phyloP scores from a whole-genome alignment of 2,113 vertebrate species.

The Oryzias melastigma region DNA sequence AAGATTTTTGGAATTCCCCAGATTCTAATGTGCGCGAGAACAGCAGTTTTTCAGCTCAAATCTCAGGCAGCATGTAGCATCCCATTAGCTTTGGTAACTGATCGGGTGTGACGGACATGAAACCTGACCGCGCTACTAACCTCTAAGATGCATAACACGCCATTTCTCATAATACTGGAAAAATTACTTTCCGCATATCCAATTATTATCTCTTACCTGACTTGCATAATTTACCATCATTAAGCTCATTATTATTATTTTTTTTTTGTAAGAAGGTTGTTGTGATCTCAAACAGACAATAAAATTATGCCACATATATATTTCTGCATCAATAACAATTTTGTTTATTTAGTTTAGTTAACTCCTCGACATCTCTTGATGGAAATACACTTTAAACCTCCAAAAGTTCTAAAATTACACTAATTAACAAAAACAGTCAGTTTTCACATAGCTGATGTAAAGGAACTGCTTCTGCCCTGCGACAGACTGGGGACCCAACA shows the following conservation, averaged over 20 bases:
- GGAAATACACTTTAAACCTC: too few relatives aligned
- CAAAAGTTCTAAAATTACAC: too few relatives aligned
- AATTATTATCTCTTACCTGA: slow-evolving; percentile 37
- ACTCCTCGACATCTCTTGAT: neutral
- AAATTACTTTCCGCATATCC: slow-evolving; percentile 49
- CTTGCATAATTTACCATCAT: slow-evolving; percentile 6
- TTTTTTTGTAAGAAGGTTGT: slow-evolving; percentile 21
- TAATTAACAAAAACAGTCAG: too few relatives aligned
- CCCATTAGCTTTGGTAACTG: slow-evolving; percentile 70
- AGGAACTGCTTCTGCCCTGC: too few relatives aligned
- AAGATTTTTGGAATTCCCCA: slow-evolving; percentile 72
- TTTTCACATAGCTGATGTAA: too few relatives aligned
- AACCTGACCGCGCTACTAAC: slow-evolving; percentile 61
- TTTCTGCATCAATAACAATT: too few relatives aligned
- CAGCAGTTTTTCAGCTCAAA: slow-evolving; percentile 62
- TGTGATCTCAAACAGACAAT: slow-evolving; percentile 22
- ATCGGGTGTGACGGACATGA: slow-evolving; percentile 71
- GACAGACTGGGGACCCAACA: too few relatives aligned
- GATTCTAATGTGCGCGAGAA: slow-evolving; percentile 72
- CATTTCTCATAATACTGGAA: slow-evolving; percentile 39
- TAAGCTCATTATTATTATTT: slow-evolving; percentile 22
- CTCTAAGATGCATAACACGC: slow-evolving; percentile 51
- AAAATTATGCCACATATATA: too few relatives aligned
- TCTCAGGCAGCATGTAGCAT: slow-evolving; percentile 58
- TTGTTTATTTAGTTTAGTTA: too few relatives aligned